Conservation (phyloP, 2,113 vertebrate genomes). For the Ictalurus punctatus region DNA sequence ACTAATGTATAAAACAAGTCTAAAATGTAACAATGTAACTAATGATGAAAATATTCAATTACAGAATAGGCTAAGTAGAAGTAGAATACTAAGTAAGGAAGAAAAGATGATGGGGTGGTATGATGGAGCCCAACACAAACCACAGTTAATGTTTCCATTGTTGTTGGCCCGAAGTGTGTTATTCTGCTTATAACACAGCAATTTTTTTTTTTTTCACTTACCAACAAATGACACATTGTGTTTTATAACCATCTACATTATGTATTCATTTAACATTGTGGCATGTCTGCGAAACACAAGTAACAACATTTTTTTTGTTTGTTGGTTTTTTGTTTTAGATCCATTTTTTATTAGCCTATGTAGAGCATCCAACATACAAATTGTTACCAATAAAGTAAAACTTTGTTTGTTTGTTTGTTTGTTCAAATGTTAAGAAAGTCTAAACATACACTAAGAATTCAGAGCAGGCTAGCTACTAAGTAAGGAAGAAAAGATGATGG, state of each 20-base stretch:
- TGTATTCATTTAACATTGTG: not conserved
- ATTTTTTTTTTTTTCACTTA: not conserved
- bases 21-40: too few relatives aligned
- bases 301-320: not conserved
- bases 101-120: not conserved
- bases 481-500: not conserved
- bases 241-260: not conserved
- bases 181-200: not conserved
- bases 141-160: not conserved
- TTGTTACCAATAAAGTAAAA: too few relatives aligned
- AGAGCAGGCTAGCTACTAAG: not conserved
- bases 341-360: too few relatives aligned
- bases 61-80: too few relatives aligned
- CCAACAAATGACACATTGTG: not conserved
- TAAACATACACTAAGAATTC: not conserved
- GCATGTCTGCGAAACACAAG: not conserved
- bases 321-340: too few relatives aligned
- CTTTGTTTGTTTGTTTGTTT: not conserved
- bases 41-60: too few relatives aligned
- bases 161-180: not conserved
- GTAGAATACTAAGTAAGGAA: not conserved
- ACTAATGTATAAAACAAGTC: too few relatives aligned
- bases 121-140: not conserved
- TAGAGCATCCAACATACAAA: too few relatives aligned
- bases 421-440: not conserved